These are phyloP conservation scores for Melinaea marsaeus DNA, from an alignment of 2,888 invertebrate species.

Conservation along the genomic window DNA sequence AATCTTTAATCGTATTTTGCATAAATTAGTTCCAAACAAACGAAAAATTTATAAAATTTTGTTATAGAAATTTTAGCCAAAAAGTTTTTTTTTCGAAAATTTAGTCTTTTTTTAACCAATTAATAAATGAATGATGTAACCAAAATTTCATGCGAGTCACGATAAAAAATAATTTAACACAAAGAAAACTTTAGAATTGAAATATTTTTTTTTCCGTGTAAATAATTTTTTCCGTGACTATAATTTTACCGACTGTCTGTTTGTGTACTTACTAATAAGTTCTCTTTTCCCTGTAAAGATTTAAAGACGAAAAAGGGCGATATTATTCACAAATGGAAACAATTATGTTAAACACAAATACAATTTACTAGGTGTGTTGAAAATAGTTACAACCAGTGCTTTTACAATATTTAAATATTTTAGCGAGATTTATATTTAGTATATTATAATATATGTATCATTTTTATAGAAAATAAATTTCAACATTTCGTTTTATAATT, in stretches of 20 bases:
- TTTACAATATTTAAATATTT: neutral
- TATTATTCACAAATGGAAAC: conserved; percentile 62
- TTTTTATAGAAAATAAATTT: neutral
- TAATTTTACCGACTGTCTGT: conserved; percentile 55
- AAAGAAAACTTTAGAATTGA: conserved; percentile 4
- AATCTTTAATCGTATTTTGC: too few species aligned
- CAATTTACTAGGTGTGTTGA: conserved; percentile 16
- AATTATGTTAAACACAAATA: conserved; percentile 27
- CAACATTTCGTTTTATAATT: neutral
- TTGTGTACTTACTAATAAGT: conserved; percentile 74
- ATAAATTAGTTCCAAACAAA: too few species aligned
- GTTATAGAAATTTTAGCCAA: neutral
- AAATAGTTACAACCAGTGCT: conserved; percentile 8
- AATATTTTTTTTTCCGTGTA: neutral
- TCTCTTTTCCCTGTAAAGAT: conserved; percentile 76
- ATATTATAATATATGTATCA: neutral
- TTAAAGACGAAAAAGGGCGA: conserved; percentile 57
- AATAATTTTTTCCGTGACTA: conserved; percentile 34
- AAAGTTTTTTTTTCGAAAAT: conserved; percentile 15
- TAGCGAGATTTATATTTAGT: conserved; percentile 1
- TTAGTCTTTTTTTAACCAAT: conserved; percentile 14
- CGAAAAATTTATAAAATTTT: neutral
- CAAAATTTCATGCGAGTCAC: conserved; percentile 27
- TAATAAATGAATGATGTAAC: conserved; percentile 23
- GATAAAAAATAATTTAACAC: conserved; percentile 20